Base-by-base conservation (phyloP, 2,888 invertebrate genomes). In the Orthonychiurus folsomi region DNA sequence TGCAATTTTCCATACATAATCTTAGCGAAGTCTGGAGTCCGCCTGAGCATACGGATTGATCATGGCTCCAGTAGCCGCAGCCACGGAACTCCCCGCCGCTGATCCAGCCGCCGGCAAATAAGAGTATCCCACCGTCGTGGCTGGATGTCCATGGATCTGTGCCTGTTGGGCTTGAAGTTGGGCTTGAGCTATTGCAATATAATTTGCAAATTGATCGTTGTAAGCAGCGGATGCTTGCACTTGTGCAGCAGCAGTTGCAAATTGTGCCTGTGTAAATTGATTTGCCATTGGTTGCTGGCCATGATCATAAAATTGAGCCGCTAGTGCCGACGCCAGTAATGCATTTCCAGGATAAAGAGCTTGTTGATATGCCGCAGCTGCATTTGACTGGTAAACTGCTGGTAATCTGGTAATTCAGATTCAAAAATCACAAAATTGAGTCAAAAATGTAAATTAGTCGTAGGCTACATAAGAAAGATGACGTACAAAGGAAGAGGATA, bases 321-420 rank as follows among this genome's bases (percentile, higher is more conserved):
- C 65, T 25, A 65, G 37, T 23, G 71, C 71, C 24, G 69, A 66
- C 3, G 71, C 72, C 53, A 71, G 67, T 48, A 72, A 66, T 50
- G 68, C 66, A 59, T 66, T 63, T 25, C 64, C 62, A 52, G 66
- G 65, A 60, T 65, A 88, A 84, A 75, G 89, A 87, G 74, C 86
- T 86, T 57, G 82, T 65, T 64, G 85, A 84, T 52, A 83, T 84
- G 12, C 79, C 37, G 69, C 62, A 84, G 12, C 79, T 84, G 12
- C 79, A 27, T 68, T 61, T 50, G 68, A 63, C 54, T 68, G 71
- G 20, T 21, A 52, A 9, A 65, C 65, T 48, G 71, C 69, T n/a
- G 69, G 72, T 52, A 65, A 50, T 50, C 59, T 48, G 56, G 20
- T 50, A 58, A 3, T 23, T 25, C 48, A 15, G 21, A 15, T 25